Conservation (phyloP, 2,888 invertebrate genomes). For the Andrena camellia region DNA sequence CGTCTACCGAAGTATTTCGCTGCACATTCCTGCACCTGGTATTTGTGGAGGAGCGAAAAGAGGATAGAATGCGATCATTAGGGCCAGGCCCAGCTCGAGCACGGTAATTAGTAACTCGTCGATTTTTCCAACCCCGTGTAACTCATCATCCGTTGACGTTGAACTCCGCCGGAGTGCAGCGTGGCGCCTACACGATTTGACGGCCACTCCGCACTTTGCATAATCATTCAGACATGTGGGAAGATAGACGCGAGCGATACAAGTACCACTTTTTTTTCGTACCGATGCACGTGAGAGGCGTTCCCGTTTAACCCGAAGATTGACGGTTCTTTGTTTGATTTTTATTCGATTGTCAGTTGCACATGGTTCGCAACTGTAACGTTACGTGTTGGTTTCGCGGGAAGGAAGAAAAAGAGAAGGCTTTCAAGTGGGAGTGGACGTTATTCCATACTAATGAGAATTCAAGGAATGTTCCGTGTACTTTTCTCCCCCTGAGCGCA, state of each 20-base stretch:
- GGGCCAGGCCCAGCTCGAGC: conserved; percentile 17
- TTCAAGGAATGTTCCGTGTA: not conserved
- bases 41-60: not conserved
- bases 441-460: not conserved
- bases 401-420: not conserved
- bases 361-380: not conserved
- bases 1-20: not conserved
- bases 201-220: conserved; percentile 61
- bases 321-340: conserved; percentile 15
- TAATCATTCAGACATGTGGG: conserved; percentile 62
- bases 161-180: conserved; percentile 39
- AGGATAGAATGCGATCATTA: conserved; percentile 19
- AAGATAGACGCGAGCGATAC: conserved; percentile 50
- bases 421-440: too few relatives aligned
- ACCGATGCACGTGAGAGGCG: conserved; percentile 10
- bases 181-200: conserved; percentile 57
- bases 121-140: conserved; percentile 43
- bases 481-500: too few relatives aligned
- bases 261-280: conserved; percentile 43
- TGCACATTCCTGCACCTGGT: not conserved
- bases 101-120: conserved; percentile 40
- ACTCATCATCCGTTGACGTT: conserved; percentile 53
- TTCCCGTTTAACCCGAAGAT: not conserved
- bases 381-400: not conserved
- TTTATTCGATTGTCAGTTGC: conserved; percentile 21